Conservation (phyloP, 1,140 invertebrate species). For the Wiebesia pumilae region DNA sequence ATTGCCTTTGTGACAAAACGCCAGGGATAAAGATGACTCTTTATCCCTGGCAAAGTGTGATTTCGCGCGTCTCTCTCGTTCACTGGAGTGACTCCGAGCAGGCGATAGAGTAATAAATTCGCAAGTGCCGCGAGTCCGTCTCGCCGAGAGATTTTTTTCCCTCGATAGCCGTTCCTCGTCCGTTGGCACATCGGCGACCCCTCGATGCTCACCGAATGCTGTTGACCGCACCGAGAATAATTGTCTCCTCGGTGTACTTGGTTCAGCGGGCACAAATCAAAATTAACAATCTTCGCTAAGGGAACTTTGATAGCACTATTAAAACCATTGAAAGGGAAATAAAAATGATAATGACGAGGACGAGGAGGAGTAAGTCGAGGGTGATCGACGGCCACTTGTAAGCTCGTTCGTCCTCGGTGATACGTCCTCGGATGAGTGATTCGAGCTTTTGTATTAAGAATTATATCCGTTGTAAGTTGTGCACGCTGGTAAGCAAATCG, state of each 20-base stretch:
- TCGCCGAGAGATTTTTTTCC: neutral
- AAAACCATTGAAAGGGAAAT: conserved; percentile 28
- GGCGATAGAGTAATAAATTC: neutral
- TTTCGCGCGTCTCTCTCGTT: neutral
- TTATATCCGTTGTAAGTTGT: neutral
- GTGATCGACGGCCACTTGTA: neutral
- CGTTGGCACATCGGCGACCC: too few relatives aligned
- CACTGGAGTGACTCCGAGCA: neutral
- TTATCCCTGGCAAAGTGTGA: neutral
- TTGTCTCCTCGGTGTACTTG: neutral
- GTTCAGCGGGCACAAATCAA: conserved; percentile 6
- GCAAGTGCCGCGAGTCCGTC: neutral
- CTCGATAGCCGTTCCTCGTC: neutral
- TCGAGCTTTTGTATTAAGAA: neutral
- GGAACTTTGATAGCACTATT: neutral
- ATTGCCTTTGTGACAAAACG: neutral
- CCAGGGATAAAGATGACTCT: neutral
- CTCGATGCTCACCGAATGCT: too few relatives aligned
- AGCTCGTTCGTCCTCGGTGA: neutral
- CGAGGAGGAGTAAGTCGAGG: neutral
- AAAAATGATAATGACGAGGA: neutral
- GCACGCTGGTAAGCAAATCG: too few relatives aligned
- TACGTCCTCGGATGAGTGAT: neutral
- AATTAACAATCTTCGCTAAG: conserved; percentile 19
- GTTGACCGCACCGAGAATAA: neutral